These are phyloP conservation scores for Sebastes aleutianus DNA, from an alignment of 2,797 vertebrate species.

Conservation along the genomic window DNA sequence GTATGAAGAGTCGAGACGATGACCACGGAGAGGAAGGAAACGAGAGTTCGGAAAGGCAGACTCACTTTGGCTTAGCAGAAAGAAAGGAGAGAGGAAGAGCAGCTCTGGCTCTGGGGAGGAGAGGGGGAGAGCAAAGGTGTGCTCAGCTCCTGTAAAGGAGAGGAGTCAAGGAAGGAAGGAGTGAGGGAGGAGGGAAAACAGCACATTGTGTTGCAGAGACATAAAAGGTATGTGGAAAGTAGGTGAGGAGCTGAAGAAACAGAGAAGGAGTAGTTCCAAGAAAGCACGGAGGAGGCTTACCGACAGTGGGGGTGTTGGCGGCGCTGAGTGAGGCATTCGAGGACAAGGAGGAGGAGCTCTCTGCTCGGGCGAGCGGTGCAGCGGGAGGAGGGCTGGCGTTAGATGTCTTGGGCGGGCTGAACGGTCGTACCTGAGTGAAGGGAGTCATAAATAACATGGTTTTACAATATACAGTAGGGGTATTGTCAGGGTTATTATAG, in stretches of 20 bases:
- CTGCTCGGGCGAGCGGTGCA: slow-evolving; percentile 92
- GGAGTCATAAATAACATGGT: neutral
- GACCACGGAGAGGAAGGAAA: neutral
- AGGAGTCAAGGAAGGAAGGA: slow-evolving; percentile 36
- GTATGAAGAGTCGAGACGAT: neutral
- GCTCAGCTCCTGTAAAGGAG: slow-evolving; percentile 61
- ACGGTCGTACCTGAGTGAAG: slow-evolving; percentile 88
- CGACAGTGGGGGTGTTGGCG: slow-evolving; percentile 94
- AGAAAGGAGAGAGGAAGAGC: slow-evolving; percentile 66
- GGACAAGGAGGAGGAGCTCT: slow-evolving; percentile 97
- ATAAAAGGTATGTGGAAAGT: slow-evolving; percentile 2
- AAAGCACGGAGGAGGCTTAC: slow-evolving; percentile 70
- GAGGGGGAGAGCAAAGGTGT: slow-evolving; percentile 46
- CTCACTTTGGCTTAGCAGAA: slow-evolving; percentile 73
- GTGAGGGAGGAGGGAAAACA: neutral
- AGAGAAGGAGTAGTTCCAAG: neutral
- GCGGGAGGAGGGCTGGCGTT: slow-evolving; percentile 90
- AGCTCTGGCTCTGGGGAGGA: slow-evolving; percentile 68
- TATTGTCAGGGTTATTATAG: neutral
- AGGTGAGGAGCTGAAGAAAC: slow-evolving; percentile 18
- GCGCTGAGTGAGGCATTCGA: slow-evolving; percentile 93
- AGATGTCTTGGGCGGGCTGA: slow-evolving; percentile 89
- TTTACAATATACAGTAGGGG: too few relatives aligned
- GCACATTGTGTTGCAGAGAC: slow-evolving; percentile 24
- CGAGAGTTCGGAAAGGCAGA: slow-evolving; percentile 32